Base-by-base conservation (phyloP, 2,113 vertebrate genomes). In the Diadophis punctatus region DNA sequence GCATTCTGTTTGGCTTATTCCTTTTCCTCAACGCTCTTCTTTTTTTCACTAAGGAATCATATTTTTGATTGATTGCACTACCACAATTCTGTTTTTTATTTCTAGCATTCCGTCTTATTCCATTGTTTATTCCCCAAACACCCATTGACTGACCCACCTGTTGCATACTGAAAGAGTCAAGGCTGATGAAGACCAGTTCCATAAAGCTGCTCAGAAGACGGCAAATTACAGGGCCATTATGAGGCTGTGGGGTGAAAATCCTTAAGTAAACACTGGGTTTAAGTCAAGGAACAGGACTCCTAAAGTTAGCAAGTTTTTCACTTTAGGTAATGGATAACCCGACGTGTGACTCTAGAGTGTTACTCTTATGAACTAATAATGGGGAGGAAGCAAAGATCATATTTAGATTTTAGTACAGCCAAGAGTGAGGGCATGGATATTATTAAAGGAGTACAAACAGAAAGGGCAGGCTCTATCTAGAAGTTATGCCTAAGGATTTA, bases 401-500 rank as follows among this genome's bases (percentile, higher is more conserved):
- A 95, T 95, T 96, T 97, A 96, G 96, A 96, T 96, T 93, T 97
- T 96, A 96, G 93, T 95, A 96, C 92, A 97, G 96, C 96, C 96
- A 96, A 96, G 96, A 96, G 95, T 96, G 96, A 96, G 96, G 96
- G 96, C 96, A 97, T 95, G 94, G 95, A 95, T 96, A 96, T 97
- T 96, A 95, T 96, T 96, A 94, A 97, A 95, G 93, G 63, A 96
- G 93, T 96, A 96, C 96, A 97, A 97, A 97, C 94, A 96, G 96
- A 97, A 95, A 96, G 96, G 74, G 95, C 96, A 96, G 92, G 96
- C 96, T 96, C 95, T 88, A 96, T 95, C 96, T 95, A 96, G 95
- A 96, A 96, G 96, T 96, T 97, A 96, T 97, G 96, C 97, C 95
- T 96, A 96, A 96, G 95, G 95, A 96, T 97, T 97, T 97, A 96